These are phyloP conservation scores for Drosophila nr. fundita DNA, from an alignment of 2,888 invertebrate genomes.

Conservation along the genomic window DNA sequence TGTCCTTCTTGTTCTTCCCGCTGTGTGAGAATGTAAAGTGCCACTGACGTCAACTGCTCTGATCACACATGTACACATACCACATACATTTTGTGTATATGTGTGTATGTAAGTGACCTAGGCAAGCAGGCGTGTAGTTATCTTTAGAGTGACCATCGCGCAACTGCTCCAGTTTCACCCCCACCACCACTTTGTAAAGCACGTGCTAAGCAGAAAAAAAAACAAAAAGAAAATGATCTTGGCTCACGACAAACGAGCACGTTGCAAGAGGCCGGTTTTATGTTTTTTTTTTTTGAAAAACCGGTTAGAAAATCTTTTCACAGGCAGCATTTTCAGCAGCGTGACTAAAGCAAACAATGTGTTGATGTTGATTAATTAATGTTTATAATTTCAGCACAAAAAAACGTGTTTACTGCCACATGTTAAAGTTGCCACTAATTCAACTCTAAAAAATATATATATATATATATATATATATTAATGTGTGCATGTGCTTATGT, in stretches of 20 bases:
- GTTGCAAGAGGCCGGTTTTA: constrained; percentile 53
- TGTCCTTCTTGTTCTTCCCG: background rate
- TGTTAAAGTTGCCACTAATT: constrained; percentile 24
- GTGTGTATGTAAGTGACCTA: constrained; percentile 60
- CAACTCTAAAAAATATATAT: background rate
- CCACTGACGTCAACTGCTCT: constrained; percentile 17
- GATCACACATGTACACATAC: constrained; percentile 13
- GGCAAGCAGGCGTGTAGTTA: constrained; percentile 56
- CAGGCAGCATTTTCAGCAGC: constrained; percentile 40
- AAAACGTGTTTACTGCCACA: constrained; percentile 38
- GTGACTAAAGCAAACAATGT: constrained; percentile 64
- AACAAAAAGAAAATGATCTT: constrained; percentile 61
- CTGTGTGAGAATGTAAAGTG: constrained; percentile 48
- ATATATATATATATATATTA: background rate
- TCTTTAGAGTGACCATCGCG: constrained; percentile 55
- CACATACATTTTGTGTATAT: too few species aligned
- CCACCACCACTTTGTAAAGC: constrained; percentile 20
- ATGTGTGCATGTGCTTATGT: background rate
- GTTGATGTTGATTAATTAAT: constrained; percentile 21
- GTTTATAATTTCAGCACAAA: constrained; percentile 2
- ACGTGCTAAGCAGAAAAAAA: constrained; percentile 67
- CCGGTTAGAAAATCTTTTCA: constrained; percentile 74
- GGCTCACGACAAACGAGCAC: constrained; percentile 14
- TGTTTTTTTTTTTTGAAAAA: constrained; percentile 42
- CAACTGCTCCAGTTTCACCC: constrained; percentile 6